Conservation (phyloP, 2,113 vertebrate species). For the Montifringilla adamsi region DNA sequence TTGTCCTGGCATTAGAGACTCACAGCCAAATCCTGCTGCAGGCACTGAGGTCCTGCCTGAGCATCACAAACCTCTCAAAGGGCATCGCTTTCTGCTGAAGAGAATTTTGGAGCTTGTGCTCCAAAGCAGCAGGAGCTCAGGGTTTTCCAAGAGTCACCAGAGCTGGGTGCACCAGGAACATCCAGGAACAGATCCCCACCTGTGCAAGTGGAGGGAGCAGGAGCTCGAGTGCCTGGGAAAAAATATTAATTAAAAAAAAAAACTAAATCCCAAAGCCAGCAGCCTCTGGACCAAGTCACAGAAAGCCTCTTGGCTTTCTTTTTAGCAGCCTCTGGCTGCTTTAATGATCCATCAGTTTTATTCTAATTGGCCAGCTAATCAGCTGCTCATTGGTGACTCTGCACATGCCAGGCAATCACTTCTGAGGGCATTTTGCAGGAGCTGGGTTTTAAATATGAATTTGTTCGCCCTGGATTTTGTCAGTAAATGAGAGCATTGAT, state of each 20-base stretch:
- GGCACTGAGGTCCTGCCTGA: neutral
- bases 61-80: neutral
- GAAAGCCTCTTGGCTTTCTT: neutral
- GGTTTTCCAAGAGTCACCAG: neutral
- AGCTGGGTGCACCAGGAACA: rapidly evolving
- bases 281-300: neutral
- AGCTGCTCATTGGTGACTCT: neutral
- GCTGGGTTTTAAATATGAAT: constrained; percentile 19
- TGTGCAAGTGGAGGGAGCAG: neutral
- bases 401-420: neutral
- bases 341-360: neutral
- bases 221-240: neutral
- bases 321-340: neutral
- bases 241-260: neutral
- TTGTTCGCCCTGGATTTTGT: neutral
- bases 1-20: neutral
- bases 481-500: neutral
- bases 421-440: neutral
- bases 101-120: neutral
- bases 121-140: neutral
- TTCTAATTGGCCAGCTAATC: constrained; percentile 45
- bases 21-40: neutral
- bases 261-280: neutral
- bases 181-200: rapidly evolving
- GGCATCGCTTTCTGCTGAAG: neutral